A percentile compares a stretch with the other conserved stretches of the same genome.
Evolutionary conservation across 2,113 vertebrate species (phyloP).

Genomic region (Chelonoidis abingdonii): DNA sequence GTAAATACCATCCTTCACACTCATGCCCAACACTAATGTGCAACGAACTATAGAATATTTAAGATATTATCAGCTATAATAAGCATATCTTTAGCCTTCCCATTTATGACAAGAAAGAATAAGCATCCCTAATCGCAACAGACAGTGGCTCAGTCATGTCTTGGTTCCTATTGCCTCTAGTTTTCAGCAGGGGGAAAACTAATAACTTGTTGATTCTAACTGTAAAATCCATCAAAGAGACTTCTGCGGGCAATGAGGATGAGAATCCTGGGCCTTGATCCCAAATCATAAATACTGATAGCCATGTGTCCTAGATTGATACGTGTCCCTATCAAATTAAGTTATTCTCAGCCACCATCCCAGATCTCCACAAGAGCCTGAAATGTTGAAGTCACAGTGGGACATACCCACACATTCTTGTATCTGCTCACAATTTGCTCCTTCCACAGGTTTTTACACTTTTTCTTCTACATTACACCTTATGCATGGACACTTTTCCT

Average conservation of each 20-base stretch:
- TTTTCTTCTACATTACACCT: background rate
- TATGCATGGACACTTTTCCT: background rate
- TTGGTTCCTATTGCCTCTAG: background rate
- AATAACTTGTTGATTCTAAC: background rate
- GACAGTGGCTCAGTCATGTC: background rate
- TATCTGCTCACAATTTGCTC: background rate
- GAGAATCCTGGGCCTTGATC: too few relatives aligned
- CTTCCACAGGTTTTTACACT: background rate
- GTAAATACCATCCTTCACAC: background rate
- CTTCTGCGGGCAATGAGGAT: background rate
- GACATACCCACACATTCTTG: background rate
- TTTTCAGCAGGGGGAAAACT: fast-evolving
- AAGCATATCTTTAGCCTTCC: background rate
- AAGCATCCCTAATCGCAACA: background rate
- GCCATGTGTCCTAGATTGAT: background rate
- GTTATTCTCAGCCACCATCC: background rate
- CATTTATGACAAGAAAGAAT: background rate
- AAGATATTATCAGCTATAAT: background rate
- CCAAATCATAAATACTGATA: background rate
- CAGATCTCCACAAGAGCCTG: background rate
- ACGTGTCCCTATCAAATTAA: background rate
- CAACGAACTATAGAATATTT: background rate
- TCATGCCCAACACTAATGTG: background rate
- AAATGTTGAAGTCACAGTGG: background rate
- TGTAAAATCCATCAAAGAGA: background rate